phyloP scores from a whole-genome alignment of 2,113 vertebrate species.

The Oreochromis spilurus region DNA sequence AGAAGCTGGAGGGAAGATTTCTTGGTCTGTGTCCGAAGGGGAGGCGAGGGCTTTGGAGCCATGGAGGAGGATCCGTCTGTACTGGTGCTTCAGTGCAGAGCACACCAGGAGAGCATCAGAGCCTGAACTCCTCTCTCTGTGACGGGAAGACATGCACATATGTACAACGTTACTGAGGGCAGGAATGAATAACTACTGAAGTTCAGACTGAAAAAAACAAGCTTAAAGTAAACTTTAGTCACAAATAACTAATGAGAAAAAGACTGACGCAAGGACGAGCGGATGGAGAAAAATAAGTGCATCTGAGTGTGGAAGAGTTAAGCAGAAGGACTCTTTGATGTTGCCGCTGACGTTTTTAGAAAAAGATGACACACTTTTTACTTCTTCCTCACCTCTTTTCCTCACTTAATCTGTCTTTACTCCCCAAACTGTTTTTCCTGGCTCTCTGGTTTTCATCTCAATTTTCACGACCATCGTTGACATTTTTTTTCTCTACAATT shows the following conservation, averaged over 20 bases:
- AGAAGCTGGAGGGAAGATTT: neutral
- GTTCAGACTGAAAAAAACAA: neutral
- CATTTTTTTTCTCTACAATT: slow-evolving; percentile 23
- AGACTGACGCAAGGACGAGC: neutral
- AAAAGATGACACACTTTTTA: slow-evolving; percentile 16
- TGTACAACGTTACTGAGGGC: neutral
- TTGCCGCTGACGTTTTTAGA: slow-evolving; percentile 5
- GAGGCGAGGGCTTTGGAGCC: slow-evolving; percentile 49
- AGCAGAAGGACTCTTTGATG: slow-evolving; percentile 37
- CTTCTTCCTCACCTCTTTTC: neutral
- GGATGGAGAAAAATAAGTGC: neutral
- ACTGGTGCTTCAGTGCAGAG: slow-evolving; percentile 84
- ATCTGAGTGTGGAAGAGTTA: neutral
- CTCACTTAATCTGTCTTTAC: slow-evolving; percentile 21
- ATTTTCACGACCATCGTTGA: slow-evolving; percentile 29
- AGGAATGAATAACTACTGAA: neutral
- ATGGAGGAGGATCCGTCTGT: slow-evolving; percentile 74
- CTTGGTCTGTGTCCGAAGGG: neutral
- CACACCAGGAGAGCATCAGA: slow-evolving; percentile 77
- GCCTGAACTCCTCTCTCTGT: slow-evolving; percentile 69
- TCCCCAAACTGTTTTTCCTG: neutral
- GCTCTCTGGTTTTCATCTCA: slow-evolving; percentile 33
- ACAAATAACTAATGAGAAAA: neutral
- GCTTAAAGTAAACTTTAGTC: neutral
- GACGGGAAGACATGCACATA: neutral